Conservation (phyloP, 2,113 vertebrate species). For the Puntigrus tetrazona region DNA sequence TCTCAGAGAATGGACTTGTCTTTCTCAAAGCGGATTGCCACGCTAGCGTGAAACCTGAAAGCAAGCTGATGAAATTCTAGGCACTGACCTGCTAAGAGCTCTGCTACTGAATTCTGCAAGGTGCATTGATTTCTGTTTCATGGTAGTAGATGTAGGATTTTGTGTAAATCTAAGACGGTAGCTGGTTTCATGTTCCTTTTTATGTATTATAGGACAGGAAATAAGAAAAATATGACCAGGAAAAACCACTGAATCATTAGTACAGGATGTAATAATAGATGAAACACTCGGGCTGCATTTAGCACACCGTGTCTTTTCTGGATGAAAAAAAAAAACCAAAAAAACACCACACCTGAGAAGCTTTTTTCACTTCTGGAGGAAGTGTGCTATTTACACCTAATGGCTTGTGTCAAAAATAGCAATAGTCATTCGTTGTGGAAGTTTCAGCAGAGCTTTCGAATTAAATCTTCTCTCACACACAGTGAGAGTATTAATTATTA, state of each 20-base stretch:
- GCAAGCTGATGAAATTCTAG: constrained; percentile 6
- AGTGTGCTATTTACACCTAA: constrained; percentile 18
- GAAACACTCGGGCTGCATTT: constrained; percentile 12
- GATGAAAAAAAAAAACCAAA: neutral
- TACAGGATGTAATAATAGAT: neutral
- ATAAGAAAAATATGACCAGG: neutral
- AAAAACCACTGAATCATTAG: neutral
- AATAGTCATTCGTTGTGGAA: neutral
- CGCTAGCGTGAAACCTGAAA: neutral
- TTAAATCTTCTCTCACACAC: neutral
- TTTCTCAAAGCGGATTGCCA: constrained; percentile 6
- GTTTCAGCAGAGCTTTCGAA: neutral
- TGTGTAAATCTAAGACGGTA: neutral
- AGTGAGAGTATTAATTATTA: neutral
- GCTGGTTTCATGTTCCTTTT: neutral
- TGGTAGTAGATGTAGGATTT: neutral
- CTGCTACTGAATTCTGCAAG: neutral
- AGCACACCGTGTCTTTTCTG: neutral
- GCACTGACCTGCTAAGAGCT: constrained; percentile 7
- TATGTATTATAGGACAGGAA: neutral
- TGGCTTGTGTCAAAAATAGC: constrained; percentile 11
- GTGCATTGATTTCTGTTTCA: neutral
- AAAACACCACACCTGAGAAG: neutral
- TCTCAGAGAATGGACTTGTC: neutral
- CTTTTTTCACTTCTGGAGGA: neutral